Base-by-base conservation (phyloP, 2,113 vertebrate genomes). In the Phylloscopus trochilus region DNA sequence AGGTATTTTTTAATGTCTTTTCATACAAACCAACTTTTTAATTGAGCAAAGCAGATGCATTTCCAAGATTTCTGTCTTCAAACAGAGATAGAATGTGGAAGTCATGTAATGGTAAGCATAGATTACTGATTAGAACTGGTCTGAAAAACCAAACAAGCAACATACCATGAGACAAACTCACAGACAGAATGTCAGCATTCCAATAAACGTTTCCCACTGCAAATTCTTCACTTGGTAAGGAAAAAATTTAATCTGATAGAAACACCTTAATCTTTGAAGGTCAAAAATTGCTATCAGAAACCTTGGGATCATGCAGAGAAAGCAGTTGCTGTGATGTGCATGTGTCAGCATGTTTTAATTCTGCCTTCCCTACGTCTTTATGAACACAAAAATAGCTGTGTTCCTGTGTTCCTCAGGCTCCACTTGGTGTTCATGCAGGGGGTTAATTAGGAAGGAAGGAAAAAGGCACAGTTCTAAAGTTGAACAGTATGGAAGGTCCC, bases 31-130 rank as follows among this genome's bases (percentile, higher is more conserved):
- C 46, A 72, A 28, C 53, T 90, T 69, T 52, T 76, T 44, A 56
- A 52, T n/a, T 60, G 2, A 64, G 37, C 43, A 69, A 69, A 22
- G 3, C 2, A 13, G 7, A 9, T 18, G 1, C 20, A 9, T 63
- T 84, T 91, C 18, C 24, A 70, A 69, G 24, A 24, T 44, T 22
- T 60, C 53, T 73, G 9, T n/a, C 59, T 75, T 91, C 26, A 51
- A 37, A 58, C 11, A 81, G 68, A 83, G 26, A 26, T 3, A 44
- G 28, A 62, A 93, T 21, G 35, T 63, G 23, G 47, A 39, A 63
- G 56, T 39, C 30, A 59, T 0, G 0, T 49, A 46, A 21, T 6
- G 6, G 18, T 37, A 41, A 73, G 28, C 11, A 24, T 1, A 13
- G 23, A 21, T 46, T 43, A 74, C 14, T 47, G 14, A 16, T 63